These are phyloP conservation scores for Pseudomyrmex dendroicus DNA, from an alignment of 1,140 invertebrate genomes.

Conservation along the genomic window DNA sequence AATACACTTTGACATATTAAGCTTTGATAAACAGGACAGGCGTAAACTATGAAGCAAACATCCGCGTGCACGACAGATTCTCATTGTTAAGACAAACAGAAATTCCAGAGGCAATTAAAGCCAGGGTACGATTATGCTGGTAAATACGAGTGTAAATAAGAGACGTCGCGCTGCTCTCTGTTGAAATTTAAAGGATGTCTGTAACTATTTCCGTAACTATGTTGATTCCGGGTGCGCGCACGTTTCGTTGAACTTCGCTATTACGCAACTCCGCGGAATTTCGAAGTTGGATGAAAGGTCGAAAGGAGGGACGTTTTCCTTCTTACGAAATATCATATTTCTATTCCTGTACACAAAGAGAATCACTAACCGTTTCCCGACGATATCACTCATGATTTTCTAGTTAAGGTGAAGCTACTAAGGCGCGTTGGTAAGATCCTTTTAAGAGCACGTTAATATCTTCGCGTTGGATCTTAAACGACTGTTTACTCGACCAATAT, in stretches of 20 bases:
- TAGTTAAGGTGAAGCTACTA: background rate
- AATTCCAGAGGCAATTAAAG: constrained; percentile 50
- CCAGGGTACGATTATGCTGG: constrained; percentile 40
- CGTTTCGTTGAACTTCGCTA: constrained; percentile 52
- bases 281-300: constrained; percentile 33
- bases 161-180: constrained; percentile 26
- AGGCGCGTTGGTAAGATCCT: background rate
- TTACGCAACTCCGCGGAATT: constrained; percentile 44
- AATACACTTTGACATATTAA: constrained; percentile 15
- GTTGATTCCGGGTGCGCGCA: constrained; percentile 21
- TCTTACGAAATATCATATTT: constrained; percentile 47
- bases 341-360: background rate
- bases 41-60: constrained; percentile 14
- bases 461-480: background rate
- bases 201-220: constrained; percentile 42
- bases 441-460: background rate
- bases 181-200: constrained; percentile 48
- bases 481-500: background rate
- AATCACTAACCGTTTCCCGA: constrained; percentile 15
- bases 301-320: background rate
- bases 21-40: constrained; percentile 25
- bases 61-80: constrained; percentile 38
- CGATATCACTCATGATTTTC: constrained; percentile 33
- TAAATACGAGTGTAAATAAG: constrained; percentile 54
- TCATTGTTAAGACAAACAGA: constrained; percentile 49